These are phyloP conservation scores for Polypedilum pembai DNA, from an alignment of 1,140 invertebrate genomes.

Conservation along the genomic window DNA sequence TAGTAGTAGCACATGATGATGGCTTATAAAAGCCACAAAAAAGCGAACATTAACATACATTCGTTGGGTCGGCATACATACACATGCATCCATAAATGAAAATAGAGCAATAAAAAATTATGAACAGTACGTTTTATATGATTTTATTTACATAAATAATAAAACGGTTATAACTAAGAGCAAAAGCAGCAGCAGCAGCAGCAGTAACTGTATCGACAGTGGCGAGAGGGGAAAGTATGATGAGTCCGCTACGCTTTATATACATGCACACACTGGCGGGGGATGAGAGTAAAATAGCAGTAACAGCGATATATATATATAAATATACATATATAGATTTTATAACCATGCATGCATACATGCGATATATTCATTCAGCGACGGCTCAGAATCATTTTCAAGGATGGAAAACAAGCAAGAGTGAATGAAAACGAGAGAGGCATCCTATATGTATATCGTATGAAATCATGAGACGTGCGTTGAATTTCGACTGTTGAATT, in stretches of 20 bases:
- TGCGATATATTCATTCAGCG: constrained; percentile 5
- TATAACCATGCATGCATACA: constrained; percentile 17
- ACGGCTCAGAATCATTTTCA: neutral
- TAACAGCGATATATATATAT: constrained; percentile 13
- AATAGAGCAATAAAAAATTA: constrained; percentile 19
- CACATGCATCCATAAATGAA: constrained; percentile 12
- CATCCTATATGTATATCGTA: neutral
- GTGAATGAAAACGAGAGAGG: neutral
- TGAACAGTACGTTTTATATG: constrained; percentile 18
- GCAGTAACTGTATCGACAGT: no score
- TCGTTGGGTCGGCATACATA: neutral
- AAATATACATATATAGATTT: neutral
- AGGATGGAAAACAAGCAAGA: neutral
- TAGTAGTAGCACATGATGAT: constrained; percentile 1
- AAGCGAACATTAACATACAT: constrained; percentile 18
- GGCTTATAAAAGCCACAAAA: constrained; percentile 12
- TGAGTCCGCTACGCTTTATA: no score
- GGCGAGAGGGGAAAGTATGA: no score
- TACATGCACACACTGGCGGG: no score
- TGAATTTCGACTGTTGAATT: constrained; percentile 18
- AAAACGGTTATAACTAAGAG: constrained; percentile 1
- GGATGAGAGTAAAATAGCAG: neutral
- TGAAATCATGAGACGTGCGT: constrained; percentile 16
- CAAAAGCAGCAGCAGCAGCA: neutral
- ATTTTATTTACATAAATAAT: constrained; percentile 20